Evolutionary conservation across 2,113 vertebrate genomes (phyloP).

Genomic region (Ahaetulla prasina): DNA sequence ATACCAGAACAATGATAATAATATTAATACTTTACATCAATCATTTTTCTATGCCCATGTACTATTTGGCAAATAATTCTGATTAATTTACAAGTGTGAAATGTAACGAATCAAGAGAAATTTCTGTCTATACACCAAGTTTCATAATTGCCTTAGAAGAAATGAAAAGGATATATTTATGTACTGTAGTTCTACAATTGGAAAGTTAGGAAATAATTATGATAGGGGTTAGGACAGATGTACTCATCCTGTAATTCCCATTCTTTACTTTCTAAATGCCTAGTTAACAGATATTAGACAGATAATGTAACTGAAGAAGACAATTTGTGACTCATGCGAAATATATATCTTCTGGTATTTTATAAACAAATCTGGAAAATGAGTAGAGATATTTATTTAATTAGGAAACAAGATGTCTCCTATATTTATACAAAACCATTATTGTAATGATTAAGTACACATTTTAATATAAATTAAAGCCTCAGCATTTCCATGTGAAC

Average conservation of each 20-base stretch:
- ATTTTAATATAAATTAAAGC: slow-evolving; percentile 27
- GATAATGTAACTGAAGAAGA: not conserved
- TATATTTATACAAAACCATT: slow-evolving; percentile 13
- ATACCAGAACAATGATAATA: slow-evolving; percentile 54
- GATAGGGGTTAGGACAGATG: not conserved
- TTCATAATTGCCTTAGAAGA: not conserved
- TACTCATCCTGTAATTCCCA: not conserved
- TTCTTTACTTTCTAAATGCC: no score
- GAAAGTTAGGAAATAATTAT: not conserved
- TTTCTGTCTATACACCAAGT: not conserved
- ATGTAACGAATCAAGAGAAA: slow-evolving; percentile 40
- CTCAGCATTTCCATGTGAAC: slow-evolving; percentile 38
- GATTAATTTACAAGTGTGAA: slow-evolving; percentile 38
- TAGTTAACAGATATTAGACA: not conserved
- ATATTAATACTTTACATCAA: slow-evolving; percentile 50
- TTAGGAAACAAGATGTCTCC: not conserved
- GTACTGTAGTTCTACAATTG: not conserved
- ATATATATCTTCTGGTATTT: not conserved
- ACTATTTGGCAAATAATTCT: slow-evolving; percentile 45
- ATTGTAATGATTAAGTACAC: slow-evolving; percentile 25
- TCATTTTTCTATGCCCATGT: slow-evolving; percentile 43
- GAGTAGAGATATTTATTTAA: not conserved
- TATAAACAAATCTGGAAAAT: not conserved
- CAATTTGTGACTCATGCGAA: not conserved
- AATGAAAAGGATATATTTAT: slow-evolving; percentile 16